Base-by-base conservation (phyloP, 1,140 invertebrate species). In the Antheraea mylitta region DNA sequence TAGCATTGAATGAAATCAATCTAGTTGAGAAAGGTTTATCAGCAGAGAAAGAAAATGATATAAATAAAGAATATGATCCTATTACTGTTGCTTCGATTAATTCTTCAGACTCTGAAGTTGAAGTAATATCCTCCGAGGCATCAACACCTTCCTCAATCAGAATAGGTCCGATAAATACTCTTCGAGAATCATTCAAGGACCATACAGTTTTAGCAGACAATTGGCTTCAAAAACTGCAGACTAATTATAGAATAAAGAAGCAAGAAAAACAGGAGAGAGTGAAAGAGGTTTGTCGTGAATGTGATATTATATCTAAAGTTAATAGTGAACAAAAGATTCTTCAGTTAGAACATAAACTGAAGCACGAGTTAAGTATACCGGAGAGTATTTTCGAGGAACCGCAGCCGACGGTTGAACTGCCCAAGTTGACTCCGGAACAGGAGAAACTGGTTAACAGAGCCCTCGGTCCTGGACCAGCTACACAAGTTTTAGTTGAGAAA, bases 401-500 rank as follows among this genome's bases (percentile, higher is more conserved):
- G 22, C 85, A 87, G 67, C 88, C 92, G 10, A 78, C 82, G 16
- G 90, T 90, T 13, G 86, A 93, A 72, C 81, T 94, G 48, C 93
- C 94, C 0, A 80, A 87, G 36, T 80, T 95, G 36, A 94, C 92
- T 7, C 82, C 89, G 4, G 92, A 94, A 68, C 93, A 94, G 74
- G 85, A 93, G 66, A 78, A 87, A 42, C 72, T 93, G 58, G 90
- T 94, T 0, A 89, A 90, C 64, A 87, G 76, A 70, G 93, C 93
- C 2, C 74, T 94, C 10, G 91, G 90, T 5, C 85, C 88, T 0
- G 90, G 93, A 0, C 89, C 91, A 42, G 77, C 86, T 4, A 87
- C 92, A 68, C 92, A 94, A 76, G 78, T 94, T 18, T 73, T 95
- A 0, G 82, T 93, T 4, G 89, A 93, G 18, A 95, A 95, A 77